Percentiles rank a stretch among this genome's conserved stretches.
phyloP scores from a whole-genome alignment of 2,888 invertebrate species.

The Mactromeris polynyma region DNA sequence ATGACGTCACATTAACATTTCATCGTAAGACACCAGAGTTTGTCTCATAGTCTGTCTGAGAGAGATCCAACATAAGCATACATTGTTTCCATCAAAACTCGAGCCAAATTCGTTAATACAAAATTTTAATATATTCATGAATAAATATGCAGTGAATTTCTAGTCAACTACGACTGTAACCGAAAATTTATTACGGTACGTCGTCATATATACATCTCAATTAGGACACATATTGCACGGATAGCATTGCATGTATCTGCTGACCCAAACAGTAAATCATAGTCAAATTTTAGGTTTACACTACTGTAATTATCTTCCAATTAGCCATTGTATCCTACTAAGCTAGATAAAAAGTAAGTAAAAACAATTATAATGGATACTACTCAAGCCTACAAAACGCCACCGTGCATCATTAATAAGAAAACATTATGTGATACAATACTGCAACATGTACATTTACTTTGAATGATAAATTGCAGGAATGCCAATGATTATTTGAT shows the following conservation, averaged over 20 bases:
- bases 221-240: background rate
- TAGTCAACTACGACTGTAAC: no score
- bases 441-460: background rate
- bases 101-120: no score
- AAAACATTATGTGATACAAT: background rate
- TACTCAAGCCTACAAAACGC: background rate
- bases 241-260: background rate
- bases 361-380: constrained; percentile 17
- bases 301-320: background rate
- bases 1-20: no score
- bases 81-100: no score
- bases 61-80: no score
- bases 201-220: background rate
- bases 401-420: background rate
- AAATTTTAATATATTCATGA: no score
- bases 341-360: background rate
- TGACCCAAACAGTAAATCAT: background rate
- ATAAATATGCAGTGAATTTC: no score
- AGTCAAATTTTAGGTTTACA: background rate
- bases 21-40: no score
- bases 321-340: background rate
- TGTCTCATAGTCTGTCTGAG: no score
- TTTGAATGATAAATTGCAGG: background rate
- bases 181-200: no score
- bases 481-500: background rate